Percentiles rank a stretch among this genome's conserved stretches.
Evolutionary conservation across 2,888 invertebrate genomes (phyloP).

Genomic region (Xestia c-nigrum): DNA sequence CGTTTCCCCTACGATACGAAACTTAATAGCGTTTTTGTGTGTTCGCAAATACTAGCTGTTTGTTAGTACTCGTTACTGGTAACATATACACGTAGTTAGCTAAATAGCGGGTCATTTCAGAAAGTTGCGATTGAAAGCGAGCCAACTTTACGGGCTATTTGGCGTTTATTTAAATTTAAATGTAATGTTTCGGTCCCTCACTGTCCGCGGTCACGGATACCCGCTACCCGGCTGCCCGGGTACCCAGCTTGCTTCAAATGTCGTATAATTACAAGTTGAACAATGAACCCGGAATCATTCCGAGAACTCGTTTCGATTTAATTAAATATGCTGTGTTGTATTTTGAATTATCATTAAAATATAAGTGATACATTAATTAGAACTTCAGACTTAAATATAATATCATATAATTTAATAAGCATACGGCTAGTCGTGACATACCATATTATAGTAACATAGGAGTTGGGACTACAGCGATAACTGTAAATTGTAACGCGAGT

Average conservation of each 20-base stretch:
- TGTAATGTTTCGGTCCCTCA: conserved; percentile 26
- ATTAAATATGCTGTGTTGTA: conserved; percentile 34
- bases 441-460: neutral
- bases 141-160: conserved; percentile 20
- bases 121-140: conserved; percentile 39
- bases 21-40: conserved; percentile 29
- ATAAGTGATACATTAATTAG: conserved; percentile 9
- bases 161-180: conserved; percentile 55
- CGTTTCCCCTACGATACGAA: neutral
- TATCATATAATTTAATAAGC: neutral
- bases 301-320: conserved; percentile 40
- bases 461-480: neutral
- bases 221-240: neutral
- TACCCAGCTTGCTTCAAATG: conserved; percentile 15
- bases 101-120: conserved; percentile 17
- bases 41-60: conserved; percentile 41
- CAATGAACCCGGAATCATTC: conserved; percentile 40
- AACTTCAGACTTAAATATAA: neutral
- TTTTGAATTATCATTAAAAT: conserved; percentile 19
- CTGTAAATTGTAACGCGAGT: neutral
- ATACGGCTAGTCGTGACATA: neutral
- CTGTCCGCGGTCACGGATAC: conserved; percentile 1
- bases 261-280: conserved; percentile 37
- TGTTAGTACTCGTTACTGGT: conserved; percentile 2
- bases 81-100: conserved; percentile 12